phyloP scores from a whole-genome alignment of 2,797 vertebrate genomes.

The Danio jaintianensis region DNA sequence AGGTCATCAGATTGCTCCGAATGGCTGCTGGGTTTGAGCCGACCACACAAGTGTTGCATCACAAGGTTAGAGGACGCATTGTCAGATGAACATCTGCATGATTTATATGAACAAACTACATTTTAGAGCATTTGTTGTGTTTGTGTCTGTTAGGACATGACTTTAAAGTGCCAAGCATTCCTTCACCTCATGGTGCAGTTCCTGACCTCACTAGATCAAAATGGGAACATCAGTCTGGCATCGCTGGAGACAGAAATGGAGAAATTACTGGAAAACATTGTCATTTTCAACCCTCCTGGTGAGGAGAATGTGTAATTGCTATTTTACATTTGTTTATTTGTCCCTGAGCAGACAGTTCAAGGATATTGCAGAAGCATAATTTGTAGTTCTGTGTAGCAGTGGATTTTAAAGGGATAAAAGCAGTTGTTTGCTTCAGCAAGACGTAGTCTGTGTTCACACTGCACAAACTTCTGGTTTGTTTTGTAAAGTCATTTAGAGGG shows the following conservation, averaged over 20 bases:
- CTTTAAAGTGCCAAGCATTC: constrained; percentile 86
- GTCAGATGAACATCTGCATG: not conserved
- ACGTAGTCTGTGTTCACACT: not conserved
- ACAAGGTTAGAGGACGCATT: constrained; percentile 74
- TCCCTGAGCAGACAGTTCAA: not conserved
- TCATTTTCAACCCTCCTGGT: constrained; percentile 92
- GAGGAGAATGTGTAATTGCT: constrained; percentile 31
- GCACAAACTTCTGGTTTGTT: constrained; percentile 6
- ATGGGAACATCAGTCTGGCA: constrained; percentile 83
- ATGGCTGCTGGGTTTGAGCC: constrained; percentile 88
- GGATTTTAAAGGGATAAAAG: not conserved
- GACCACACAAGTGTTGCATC: constrained; percentile 75
- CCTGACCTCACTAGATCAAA: constrained; percentile 89
- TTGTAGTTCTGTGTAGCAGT: not conserved
- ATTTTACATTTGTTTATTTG: constrained; percentile 3
- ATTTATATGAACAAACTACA: not conserved
- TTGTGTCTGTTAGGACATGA: constrained; percentile 83
- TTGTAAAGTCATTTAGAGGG: not conserved
- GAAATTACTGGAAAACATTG: constrained; percentile 86
- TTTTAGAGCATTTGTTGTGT: not conserved
- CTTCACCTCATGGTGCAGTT: constrained; percentile 88
- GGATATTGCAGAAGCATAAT: not conserved
- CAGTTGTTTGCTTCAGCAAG: not conserved
- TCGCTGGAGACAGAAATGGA: constrained; percentile 88
- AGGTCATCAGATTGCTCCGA: constrained; percentile 87